Percentiles rank a stretch among this genome's conserved stretches.
phyloP scores from a whole-genome alignment of 2,113 vertebrate species.

The Agapornis roseicollis region DNA sequence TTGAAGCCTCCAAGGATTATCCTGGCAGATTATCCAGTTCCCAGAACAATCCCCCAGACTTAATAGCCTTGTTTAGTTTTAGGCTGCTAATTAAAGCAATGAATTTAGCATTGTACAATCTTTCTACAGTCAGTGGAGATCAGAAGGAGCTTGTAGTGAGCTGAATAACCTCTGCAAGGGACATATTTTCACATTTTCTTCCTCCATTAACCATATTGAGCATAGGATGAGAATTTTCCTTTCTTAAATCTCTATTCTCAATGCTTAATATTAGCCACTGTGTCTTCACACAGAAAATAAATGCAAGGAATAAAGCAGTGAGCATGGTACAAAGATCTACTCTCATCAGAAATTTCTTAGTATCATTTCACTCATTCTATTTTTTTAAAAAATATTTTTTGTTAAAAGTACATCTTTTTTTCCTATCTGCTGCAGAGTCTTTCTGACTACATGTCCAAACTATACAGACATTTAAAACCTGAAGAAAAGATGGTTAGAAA shows the following conservation, averaged over 20 bases:
- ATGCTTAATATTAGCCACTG: not conserved
- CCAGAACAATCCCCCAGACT: not conserved
- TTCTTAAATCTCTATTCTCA: not conserved
- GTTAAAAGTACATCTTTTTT: not conserved
- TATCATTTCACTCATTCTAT: not conserved
- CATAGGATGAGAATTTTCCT: not conserved
- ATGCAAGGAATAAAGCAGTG: not conserved
- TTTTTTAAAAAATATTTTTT: not conserved
- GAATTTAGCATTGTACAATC: not conserved
- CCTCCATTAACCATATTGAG: not conserved
- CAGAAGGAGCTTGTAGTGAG: not conserved
- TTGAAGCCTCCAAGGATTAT: not conserved
- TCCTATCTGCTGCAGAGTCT: not conserved
- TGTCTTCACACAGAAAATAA: not conserved
- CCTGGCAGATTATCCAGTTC: not conserved
- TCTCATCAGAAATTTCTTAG: not conserved
- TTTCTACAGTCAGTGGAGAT: not conserved
- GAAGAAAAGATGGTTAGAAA: not conserved
- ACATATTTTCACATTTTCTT: not conserved
- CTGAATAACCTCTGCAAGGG: not conserved
- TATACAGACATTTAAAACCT: not conserved
- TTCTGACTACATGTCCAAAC: not conserved
- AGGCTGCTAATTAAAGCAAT: slow-evolving; percentile 23
- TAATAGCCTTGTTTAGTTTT: not conserved
- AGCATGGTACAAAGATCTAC: not conserved